Conservation (phyloP, 2,888 invertebrate genomes). For the Micoletzkya japonica region DNA sequence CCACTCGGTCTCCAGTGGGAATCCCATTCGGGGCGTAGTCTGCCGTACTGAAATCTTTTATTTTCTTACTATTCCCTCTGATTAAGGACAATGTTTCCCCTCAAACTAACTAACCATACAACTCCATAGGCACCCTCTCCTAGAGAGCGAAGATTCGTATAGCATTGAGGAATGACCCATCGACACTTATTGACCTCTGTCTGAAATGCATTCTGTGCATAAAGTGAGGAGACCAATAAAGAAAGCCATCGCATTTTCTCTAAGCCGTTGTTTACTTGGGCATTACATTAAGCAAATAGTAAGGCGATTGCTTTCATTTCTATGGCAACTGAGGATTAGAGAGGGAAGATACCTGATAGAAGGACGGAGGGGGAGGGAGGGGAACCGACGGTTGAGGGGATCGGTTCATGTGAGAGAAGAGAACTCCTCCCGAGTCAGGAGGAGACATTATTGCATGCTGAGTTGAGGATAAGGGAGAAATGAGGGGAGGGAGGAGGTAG, state of each 20-base stretch:
- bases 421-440: neutral
- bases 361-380: neutral
- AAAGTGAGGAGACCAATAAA: too few relatives aligned
- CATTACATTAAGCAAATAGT: too few relatives aligned
- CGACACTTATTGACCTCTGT: slow-evolving; percentile 91
- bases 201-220: slow-evolving; percentile 43
- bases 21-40: slow-evolving; percentile 42
- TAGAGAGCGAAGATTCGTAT: slow-evolving; percentile 40
- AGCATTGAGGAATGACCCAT: slow-evolving; percentile 50
- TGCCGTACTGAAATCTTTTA: slow-evolving; percentile 39
- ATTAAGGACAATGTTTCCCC: neutral
- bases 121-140: slow-evolving; percentile 55
- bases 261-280: too few relatives aligned
- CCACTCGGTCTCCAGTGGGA: slow-evolving; percentile 79
- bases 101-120: slow-evolving; percentile 39
- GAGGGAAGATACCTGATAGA: neutral
- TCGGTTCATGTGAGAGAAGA: neutral
- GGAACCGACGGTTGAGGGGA: neutral
- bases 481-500: neutral
- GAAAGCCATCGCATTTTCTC: too few relatives aligned
- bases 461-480: neutral
- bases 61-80: neutral
- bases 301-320: too few relatives aligned
- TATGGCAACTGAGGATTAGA: neutral
- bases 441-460: neutral